phyloP scores from a whole-genome alignment of 2,113 vertebrate species.

The Callipepla californica region DNA sequence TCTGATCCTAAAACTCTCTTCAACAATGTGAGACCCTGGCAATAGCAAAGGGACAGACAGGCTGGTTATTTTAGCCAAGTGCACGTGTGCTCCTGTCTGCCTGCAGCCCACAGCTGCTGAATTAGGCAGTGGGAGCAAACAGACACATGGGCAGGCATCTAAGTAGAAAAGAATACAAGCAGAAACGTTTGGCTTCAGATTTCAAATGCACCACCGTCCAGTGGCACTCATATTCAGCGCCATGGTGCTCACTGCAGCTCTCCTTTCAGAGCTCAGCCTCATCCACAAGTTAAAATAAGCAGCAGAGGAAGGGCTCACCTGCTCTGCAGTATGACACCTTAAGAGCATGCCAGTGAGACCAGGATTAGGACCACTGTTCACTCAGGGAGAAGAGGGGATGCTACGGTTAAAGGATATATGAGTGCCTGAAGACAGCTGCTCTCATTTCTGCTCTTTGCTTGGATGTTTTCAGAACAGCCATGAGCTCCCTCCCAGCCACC shows the following conservation, averaged over 20 bases:
- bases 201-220: neutral
- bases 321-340: neutral
- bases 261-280: neutral
- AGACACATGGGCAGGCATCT: neutral
- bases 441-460: neutral
- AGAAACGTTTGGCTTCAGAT: neutral
- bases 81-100: conserved; percentile 59
- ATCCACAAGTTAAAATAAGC: neutral
- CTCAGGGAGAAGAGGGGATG: neutral
- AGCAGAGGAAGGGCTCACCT: rapidly evolving
- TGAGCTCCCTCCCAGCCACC: neutral
- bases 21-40: conserved; percentile 48
- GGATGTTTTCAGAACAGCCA: rapidly evolving
- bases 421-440: neutral
- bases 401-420: rapidly evolving
- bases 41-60: conserved; percentile 37
- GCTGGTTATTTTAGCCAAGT: conserved; percentile 65
- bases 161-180: conserved; percentile 6
- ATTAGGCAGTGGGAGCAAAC: neutral
- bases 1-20: conserved; percentile 27
- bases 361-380: neutral
- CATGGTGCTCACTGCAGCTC: neutral
- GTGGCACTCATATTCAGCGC: neutral
- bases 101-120: conserved; percentile 66
- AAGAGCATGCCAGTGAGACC: neutral